phyloP scores from a whole-genome alignment of 2,797 vertebrate species.

The Phylloscopus collybita region DNA sequence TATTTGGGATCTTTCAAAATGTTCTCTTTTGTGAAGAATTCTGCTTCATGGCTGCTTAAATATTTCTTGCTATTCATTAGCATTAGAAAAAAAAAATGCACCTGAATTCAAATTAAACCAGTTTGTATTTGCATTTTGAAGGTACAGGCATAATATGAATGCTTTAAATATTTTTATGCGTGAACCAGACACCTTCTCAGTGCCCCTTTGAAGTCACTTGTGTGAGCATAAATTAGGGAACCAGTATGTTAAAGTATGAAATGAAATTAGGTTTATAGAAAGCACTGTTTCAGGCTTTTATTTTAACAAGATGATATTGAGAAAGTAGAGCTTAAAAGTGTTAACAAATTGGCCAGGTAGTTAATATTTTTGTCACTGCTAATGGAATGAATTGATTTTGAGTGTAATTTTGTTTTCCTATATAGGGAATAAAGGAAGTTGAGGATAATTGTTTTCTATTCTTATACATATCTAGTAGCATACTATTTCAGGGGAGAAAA shows the following conservation, averaged over 20 bases:
- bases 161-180: background rate
- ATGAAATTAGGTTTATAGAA: background rate
- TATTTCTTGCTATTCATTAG: background rate
- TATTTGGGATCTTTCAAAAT: background rate
- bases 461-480: background rate
- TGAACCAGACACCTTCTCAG: background rate
- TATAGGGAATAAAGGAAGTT: background rate
- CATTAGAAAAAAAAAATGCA: background rate
- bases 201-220: background rate
- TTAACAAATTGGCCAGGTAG: background rate
- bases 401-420: background rate
- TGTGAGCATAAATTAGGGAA: background rate
- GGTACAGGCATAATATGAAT: accelerated
- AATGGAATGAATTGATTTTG: background rate
- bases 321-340: background rate
- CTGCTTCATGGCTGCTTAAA: background rate
- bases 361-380: background rate
- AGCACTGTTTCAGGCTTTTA: background rate
- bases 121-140: background rate
- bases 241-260: background rate
- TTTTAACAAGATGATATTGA: background rate
- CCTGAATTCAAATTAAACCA: background rate
- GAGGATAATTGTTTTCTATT: background rate
- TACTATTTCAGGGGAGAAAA: background rate
- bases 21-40: background rate